Percentiles rank a stretch among this genome's conserved stretches.
Conservation (phyloP, 2,797 vertebrate genomes). For the Syncerus caffer region DNA sequence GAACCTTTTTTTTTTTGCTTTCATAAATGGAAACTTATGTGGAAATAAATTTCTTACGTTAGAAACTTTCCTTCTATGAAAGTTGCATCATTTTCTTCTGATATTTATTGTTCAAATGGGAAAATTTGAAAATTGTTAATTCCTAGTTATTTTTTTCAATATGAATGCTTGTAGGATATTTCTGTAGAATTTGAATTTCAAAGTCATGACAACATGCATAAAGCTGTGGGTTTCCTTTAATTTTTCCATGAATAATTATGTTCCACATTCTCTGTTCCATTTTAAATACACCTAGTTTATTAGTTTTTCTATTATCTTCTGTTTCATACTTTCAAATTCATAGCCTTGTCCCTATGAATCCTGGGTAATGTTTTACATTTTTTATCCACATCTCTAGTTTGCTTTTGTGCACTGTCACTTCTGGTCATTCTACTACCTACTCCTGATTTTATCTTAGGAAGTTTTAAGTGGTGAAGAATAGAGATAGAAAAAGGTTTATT, state of each 20-base stretch:
- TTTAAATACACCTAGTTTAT: neutral
- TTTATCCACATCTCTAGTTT: neutral
- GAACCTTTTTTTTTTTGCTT: neutral
- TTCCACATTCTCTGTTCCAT: neutral
- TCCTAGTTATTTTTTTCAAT: neutral
- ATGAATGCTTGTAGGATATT: neutral
- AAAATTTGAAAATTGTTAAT: neutral
- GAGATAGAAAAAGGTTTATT: neutral
- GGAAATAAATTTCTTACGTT: neutral
- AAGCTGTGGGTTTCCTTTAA: neutral
- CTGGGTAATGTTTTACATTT: neutral
- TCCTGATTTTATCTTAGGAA: neutral
- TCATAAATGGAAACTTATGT: neutral
- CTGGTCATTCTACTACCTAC: neutral
- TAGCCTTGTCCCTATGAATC: neutral
- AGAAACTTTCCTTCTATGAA: neutral
- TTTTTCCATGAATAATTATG: neutral
- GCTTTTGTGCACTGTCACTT: neutral
- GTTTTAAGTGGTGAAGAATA: neutral
- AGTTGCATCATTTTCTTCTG: neutral
- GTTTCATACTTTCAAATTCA: neutral
- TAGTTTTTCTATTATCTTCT: neutral
- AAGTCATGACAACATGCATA: neutral
- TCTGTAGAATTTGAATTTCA: conserved; percentile 14
- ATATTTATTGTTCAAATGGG: neutral